Conservation (phyloP, 2,797 vertebrate species). For the Tokudaia tokunoshimensis region DNA sequence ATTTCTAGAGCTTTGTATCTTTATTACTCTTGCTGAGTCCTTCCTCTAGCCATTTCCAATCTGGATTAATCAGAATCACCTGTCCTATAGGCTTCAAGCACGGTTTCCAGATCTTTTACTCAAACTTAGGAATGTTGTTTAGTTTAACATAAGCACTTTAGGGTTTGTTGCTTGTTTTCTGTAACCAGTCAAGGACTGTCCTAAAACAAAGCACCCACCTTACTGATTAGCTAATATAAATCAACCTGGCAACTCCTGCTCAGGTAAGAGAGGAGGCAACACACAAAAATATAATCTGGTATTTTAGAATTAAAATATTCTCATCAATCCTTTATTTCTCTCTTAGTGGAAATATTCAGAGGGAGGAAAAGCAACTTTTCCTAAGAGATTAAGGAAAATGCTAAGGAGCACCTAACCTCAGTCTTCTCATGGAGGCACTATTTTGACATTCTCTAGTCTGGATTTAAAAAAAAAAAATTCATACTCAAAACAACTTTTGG, state of each 20-base stretch:
- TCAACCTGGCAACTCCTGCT: not conserved
- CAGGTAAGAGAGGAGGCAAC: not conserved
- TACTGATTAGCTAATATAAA: slow-evolving; percentile 38
- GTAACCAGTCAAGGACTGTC: not conserved
- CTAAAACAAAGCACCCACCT: slow-evolving; percentile 1
- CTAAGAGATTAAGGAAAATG: slow-evolving; percentile 10
- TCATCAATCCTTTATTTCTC: not conserved
- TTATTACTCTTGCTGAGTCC: not conserved
- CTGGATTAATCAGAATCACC: slow-evolving; percentile 47
- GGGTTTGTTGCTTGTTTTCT: not conserved
- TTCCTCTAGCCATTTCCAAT: not conserved
- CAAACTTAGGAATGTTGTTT: slow-evolving; percentile 10
- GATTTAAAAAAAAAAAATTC: slow-evolving; percentile 36
- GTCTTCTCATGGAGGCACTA: not conserved
- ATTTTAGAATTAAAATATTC: not conserved
- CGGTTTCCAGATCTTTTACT: not conserved
- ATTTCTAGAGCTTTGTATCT: not conserved
- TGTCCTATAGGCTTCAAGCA: not conserved
- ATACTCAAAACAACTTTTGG: slow-evolving; percentile 1
- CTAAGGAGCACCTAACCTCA: slow-evolving; percentile 26
- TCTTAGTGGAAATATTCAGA: not conserved
- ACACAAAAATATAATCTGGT: not conserved
- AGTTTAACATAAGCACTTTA: not conserved
- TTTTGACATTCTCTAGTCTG: slow-evolving; percentile 32
- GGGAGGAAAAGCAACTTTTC: slow-evolving; percentile 12